Conservation (phyloP, 2,888 invertebrate genomes). For the Reticulitermes lucifugus region DNA sequence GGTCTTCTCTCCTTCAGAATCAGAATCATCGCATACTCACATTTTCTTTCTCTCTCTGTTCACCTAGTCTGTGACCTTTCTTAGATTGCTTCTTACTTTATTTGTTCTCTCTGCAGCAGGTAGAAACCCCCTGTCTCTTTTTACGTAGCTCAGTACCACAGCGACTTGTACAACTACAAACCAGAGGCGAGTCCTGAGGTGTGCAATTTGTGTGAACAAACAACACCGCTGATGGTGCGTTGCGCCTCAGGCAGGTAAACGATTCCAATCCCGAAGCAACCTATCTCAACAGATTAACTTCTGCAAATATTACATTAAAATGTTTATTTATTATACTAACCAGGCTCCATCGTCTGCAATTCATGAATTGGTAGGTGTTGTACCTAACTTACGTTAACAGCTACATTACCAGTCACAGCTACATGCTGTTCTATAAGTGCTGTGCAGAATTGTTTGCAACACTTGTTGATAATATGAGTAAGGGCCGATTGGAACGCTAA, state of each 20-base stretch:
- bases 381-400: too few species aligned
- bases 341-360: too few species aligned
- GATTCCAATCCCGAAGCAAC: neutral
- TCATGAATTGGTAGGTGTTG: too few species aligned
- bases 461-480: too few species aligned
- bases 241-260: neutral
- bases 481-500: too few species aligned
- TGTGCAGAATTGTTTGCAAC: too few species aligned
- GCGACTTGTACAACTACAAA: neutral
- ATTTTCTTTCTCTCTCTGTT: neutral
- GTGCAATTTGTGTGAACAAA: neutral
- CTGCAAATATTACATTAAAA: neutral
- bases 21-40: neutral
- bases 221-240: neutral
- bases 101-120: neutral
- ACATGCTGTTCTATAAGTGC: too few species aligned
- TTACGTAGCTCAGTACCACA: neutral
- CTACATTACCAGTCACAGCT: too few species aligned
- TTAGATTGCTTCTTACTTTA: neutral
- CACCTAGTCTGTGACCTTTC: neutral
- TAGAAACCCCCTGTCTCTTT: neutral
- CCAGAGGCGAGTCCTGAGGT: neutral
- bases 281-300: neutral
- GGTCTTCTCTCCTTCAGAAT: neutral
- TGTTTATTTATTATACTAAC: neutral